phyloP scores from a whole-genome alignment of 2,888 invertebrate genomes.

The Dione juno region DNA sequence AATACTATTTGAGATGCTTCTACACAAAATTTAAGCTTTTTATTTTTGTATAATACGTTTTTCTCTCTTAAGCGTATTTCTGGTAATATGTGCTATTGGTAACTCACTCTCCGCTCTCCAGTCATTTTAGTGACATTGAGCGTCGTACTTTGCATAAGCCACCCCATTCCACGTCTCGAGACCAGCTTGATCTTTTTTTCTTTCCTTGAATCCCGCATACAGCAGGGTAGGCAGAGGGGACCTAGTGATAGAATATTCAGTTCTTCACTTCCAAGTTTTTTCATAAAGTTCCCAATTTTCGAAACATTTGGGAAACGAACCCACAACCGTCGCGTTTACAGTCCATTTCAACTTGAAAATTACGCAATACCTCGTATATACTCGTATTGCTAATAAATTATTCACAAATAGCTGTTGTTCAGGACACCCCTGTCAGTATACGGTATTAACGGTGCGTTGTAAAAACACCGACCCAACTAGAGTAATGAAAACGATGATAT shows the following conservation, averaged over 20 bases:
- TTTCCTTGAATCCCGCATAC: no score
- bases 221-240: no score
- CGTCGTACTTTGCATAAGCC: no score
- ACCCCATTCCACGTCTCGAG: no score
- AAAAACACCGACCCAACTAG: conserved; percentile 11
- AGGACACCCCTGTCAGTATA: conserved; percentile 16
- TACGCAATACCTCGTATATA: not conserved
- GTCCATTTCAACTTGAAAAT: not conserved
- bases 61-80: no score
- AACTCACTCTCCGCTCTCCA: no score
- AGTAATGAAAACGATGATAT: conserved; percentile 9
- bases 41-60: not conserved
- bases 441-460: conserved; percentile 4
- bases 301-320: not conserved
- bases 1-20: not conserved
- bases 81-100: no score
- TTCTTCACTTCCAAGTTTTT: no score
- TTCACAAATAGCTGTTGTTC: conserved; percentile 21
- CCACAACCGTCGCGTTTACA: not conserved
- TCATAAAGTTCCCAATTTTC: no score
- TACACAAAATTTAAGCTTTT: not conserved
- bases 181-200: no score
- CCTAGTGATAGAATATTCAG: no score
- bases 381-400: conserved; percentile 18
- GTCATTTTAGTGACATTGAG: no score